Evolutionary conservation across 2,888 invertebrate genomes (phyloP).

Genomic region (Drosophila mayaguana): DNA sequence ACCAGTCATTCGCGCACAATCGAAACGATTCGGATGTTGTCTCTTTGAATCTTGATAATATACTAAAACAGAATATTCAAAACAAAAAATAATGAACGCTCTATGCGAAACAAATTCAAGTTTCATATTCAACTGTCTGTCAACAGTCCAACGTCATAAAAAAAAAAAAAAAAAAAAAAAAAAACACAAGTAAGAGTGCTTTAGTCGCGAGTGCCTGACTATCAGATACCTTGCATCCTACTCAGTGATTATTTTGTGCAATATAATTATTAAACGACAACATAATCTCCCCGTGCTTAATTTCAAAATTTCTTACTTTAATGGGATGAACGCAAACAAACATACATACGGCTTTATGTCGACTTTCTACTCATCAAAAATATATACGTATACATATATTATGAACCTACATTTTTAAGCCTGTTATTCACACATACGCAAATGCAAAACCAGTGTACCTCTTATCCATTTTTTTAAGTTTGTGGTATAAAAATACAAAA

Average conservation of each 20-base stretch:
- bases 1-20: neutral
- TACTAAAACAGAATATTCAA: constrained; percentile 40
- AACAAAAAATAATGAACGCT: constrained; percentile 25
- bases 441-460: no score
- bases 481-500: neutral
- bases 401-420: no score
- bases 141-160: constrained; percentile 11
- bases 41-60: constrained; percentile 35
- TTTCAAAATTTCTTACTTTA: no score
- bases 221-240: neutral
- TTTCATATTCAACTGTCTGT: constrained; percentile 32
- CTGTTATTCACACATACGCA: no score
- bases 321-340: no score
- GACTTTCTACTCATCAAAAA: no score
- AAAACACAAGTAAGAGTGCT: neutral
- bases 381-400: no score
- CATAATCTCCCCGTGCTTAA: no score
- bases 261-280: no score
- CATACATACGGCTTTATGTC: no score
- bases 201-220: neutral
- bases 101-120: constrained; percentile 44
- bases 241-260: no score
- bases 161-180: neutral
- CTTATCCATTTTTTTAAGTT: no score
- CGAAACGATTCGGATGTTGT: constrained; percentile 23